Conservation (phyloP, 2,113 vertebrate genomes). For the Myotis lucifugus region DNA sequence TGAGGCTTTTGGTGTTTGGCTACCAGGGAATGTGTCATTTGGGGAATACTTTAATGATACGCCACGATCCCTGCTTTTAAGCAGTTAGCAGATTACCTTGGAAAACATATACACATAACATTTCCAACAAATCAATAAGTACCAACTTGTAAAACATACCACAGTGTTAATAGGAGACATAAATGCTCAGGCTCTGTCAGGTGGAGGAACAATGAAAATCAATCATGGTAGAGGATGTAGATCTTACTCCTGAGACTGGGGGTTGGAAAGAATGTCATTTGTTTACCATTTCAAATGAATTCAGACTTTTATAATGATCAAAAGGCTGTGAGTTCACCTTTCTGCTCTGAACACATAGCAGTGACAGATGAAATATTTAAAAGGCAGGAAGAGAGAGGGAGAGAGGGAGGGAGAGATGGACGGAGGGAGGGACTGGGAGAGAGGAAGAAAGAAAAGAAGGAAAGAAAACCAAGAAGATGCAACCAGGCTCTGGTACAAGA, state of each 20-base stretch:
- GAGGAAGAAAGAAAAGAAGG: background rate
- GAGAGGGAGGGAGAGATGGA: too few relatives aligned
- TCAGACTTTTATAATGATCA: conserved; percentile 39
- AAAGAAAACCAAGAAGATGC: background rate
- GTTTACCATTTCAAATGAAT: conserved; percentile 33
- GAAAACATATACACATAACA: background rate
- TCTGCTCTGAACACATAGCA: background rate
- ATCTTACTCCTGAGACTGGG: background rate
- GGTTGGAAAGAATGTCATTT: background rate
- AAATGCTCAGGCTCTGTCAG: background rate
- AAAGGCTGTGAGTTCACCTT: conserved; percentile 28
- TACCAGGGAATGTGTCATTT: conserved; percentile 34
- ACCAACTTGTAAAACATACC: conserved; percentile 1
- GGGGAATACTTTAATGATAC: conserved; percentile 30
- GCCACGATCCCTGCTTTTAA: background rate
- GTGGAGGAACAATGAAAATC: background rate
- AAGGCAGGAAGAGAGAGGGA: background rate
- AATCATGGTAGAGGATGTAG: background rate
- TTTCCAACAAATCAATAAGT: conserved; percentile 39
- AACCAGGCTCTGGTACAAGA: background rate
- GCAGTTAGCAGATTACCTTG: background rate
- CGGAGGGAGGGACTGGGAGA: too few relatives aligned
- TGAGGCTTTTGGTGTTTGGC: background rate
- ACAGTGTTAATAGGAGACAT: background rate
- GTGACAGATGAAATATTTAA: background rate